Conservation (phyloP, 2,888 invertebrate genomes). For the Eristalis arbustorum region DNA sequence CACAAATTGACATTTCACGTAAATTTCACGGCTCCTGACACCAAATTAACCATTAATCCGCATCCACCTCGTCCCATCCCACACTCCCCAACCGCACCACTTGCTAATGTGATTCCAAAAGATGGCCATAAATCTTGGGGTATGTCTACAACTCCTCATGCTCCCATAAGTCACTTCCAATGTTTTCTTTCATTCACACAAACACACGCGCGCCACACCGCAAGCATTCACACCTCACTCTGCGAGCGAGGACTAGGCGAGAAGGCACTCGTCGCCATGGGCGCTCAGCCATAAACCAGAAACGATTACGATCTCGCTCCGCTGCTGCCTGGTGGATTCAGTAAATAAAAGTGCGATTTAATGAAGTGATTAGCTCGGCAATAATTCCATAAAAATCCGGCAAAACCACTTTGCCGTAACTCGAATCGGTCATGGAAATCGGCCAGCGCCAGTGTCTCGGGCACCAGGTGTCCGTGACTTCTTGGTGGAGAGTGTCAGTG, state of each 20-base stretch:
- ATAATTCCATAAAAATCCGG: not conserved
- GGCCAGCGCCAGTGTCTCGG: not conserved
- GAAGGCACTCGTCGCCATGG: not conserved
- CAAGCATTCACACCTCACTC: not conserved
- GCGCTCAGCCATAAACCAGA: not conserved
- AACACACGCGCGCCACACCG: not conserved
- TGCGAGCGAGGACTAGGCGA: not conserved
- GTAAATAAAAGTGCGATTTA: constrained; percentile 29
- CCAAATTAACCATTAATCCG: constrained; percentile 3
- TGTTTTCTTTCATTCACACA: not conserved
- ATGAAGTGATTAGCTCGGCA: constrained; percentile 43
- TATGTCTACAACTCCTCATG: not conserved
- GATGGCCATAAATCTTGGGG: not conserved
- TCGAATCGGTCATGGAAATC: not conserved
- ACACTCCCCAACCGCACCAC: not conserved
- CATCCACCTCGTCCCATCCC: not conserved
- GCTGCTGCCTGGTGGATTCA: not conserved
- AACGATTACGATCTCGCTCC: constrained; percentile 1
- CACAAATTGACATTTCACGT: not conserved
- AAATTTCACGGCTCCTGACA: not conserved
- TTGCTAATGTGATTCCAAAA: not conserved
- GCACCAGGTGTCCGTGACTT: constrained; percentile 9
- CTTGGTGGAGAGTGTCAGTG: not conserved
- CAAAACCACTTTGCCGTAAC: not conserved
- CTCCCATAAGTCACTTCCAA: not conserved